Evolutionary conservation across 2,888 invertebrate genomes (phyloP).

Genomic region (Mantis religiosa): DNA sequence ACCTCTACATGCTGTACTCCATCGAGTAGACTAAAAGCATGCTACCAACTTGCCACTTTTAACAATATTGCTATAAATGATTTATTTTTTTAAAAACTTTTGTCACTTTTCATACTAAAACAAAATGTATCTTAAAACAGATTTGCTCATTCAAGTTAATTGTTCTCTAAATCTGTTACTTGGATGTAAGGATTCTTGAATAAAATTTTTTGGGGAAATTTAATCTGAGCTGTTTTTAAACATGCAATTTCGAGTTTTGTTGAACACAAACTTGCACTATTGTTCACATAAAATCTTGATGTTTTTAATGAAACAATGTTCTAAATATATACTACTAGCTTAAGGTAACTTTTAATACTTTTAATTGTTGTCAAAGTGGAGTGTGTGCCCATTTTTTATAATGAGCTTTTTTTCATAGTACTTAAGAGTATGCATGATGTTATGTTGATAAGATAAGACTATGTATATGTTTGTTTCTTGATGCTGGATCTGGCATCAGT

Average conservation of each 20-base stretch:
- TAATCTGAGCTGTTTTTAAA: not conserved
- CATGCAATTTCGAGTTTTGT: not conserved
- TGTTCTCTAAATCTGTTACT: not conserved
- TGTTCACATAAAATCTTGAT: not conserved
- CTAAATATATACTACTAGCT: not conserved
- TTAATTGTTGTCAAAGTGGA: not conserved
- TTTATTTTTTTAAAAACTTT: not conserved
- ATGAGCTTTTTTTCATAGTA: not conserved
- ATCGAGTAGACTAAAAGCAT: conserved; percentile 42
- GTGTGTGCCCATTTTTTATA: not conserved
- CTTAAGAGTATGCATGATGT: conserved; percentile 1
- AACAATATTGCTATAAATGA: not conserved
- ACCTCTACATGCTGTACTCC: conserved; percentile 58
- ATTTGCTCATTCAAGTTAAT: not conserved
- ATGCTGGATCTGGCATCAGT: not conserved
- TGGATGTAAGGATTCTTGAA: not conserved
- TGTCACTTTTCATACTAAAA: not conserved
- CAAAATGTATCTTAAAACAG: not conserved
- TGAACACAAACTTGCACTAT: not conserved
- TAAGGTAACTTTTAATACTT: not conserved
- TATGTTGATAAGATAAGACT: not conserved
- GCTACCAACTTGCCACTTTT: conserved; percentile 2
- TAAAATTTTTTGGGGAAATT: not conserved
- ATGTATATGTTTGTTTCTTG: not conserved
- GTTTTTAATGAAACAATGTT: not conserved